Evolutionary conservation across 2,888 invertebrate genomes (phyloP).

Genomic region (Dichetophora obliterata): DNA sequence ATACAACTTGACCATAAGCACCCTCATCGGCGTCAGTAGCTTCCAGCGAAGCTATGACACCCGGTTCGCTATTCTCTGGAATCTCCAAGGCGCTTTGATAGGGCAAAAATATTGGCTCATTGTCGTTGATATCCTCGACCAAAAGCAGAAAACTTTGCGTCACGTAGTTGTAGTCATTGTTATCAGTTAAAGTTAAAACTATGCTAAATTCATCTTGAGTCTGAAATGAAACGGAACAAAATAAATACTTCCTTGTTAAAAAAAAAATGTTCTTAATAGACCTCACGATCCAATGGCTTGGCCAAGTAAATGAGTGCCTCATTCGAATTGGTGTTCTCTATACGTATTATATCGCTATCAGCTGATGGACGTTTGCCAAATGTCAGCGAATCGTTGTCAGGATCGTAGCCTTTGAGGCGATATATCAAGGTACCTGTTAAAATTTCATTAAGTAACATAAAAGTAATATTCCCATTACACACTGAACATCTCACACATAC

Average conservation of each 20-base stretch:
- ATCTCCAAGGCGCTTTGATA: constrained; percentile 86
- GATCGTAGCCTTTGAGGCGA: constrained; percentile 84
- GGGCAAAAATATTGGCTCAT: constrained; percentile 88
- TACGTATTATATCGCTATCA: constrained; percentile 85
- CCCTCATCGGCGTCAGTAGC: constrained; percentile 93
- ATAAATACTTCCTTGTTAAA: constrained; percentile 19
- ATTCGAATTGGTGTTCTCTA: constrained; percentile 83
- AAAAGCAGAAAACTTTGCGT: constrained; percentile 89
- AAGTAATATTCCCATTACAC: no score
- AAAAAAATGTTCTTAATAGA: constrained; percentile 59
- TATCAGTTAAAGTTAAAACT: constrained; percentile 90
- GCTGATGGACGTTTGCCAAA: constrained; percentile 87
- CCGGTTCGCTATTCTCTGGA: constrained; percentile 83
- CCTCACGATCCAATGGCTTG: constrained; percentile 92
- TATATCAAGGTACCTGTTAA: constrained; percentile 82
- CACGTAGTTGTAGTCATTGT: constrained; percentile 88
- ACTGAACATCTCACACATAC: constrained; percentile 72
- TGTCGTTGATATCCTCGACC: constrained; percentile 94
- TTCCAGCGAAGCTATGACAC: constrained; percentile 83
- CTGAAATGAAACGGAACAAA: constrained; percentile 69
- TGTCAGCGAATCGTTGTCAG: constrained; percentile 85
- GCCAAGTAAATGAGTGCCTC: constrained; percentile 90
- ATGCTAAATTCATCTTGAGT: constrained; percentile 89
- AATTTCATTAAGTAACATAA: background rate
- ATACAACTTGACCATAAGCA: constrained; percentile 92